Evolutionary conservation across 2,113 vertebrate genomes (phyloP).

Genomic region (Apus apus): DNA sequence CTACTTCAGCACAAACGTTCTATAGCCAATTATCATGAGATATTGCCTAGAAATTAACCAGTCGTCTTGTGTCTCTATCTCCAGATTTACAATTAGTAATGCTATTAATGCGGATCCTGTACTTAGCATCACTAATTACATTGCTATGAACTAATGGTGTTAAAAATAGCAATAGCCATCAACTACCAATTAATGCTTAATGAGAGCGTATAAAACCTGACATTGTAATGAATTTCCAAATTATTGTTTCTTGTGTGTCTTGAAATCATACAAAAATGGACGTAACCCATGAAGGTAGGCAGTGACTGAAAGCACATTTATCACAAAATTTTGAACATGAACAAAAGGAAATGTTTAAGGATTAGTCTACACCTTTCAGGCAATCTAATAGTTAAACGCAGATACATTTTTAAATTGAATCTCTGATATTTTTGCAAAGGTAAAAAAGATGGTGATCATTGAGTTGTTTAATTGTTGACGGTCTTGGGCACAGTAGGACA

Average conservation of each 20-base stretch:
- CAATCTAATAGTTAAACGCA: not conserved
- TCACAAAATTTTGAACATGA: not conserved
- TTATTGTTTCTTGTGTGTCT: conserved; percentile 76
- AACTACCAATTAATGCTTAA: conserved; percentile 90
- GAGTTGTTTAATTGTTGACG: not conserved
- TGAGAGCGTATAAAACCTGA: conserved; percentile 83
- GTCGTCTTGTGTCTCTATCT: conserved; percentile 81
- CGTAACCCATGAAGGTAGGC: conserved; percentile 46
- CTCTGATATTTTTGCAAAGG: not conserved
- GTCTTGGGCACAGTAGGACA: not conserved
- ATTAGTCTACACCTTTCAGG: not conserved
- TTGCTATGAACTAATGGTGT: conserved; percentile 86
- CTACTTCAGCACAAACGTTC: conserved; percentile 79
- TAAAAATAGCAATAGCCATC: conserved; percentile 89
- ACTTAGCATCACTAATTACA: conserved; percentile 89
- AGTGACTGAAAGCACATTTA: conserved; percentile 51
- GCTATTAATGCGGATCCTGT: conserved; percentile 87
- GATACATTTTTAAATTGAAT: not conserved
- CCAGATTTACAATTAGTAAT: conserved; percentile 88
- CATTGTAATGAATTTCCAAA: conserved; percentile 86
- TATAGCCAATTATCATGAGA: conserved; percentile 83
- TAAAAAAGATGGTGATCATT: not conserved
- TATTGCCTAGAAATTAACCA: conserved; percentile 84
- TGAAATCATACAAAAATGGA: conserved; percentile 69
- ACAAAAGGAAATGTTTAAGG: not conserved